Evolutionary conservation across 2,888 invertebrate species (phyloP).

Genomic region (Eupithecia centaureata): DNA sequence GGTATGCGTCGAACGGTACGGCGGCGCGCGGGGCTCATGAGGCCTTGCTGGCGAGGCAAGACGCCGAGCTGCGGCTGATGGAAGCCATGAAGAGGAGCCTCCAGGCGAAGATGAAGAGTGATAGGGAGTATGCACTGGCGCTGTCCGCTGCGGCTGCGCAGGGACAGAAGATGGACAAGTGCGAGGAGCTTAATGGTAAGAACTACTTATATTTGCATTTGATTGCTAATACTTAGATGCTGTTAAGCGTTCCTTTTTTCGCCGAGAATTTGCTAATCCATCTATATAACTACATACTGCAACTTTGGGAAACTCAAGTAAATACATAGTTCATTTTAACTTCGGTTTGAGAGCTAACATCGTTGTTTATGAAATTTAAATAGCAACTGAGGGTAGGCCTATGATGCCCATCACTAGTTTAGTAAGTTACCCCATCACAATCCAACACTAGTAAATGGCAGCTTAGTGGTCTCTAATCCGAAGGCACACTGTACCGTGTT

Average conservation of each 20-base stretch:
- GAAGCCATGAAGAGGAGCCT: slow-evolving; percentile 96
- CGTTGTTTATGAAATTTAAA: not conserved
- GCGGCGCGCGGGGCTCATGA: slow-evolving; percentile 96
- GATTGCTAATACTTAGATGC: too few species aligned
- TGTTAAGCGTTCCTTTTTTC: not conserved
- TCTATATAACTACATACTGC: not conserved
- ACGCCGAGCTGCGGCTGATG: slow-evolving; percentile 95
- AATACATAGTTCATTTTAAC: not conserved
- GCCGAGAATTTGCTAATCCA: not conserved
- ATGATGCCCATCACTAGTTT: not conserved
- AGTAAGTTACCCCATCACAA: too few species aligned
- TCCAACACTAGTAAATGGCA: too few species aligned
- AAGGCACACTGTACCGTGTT: too few species aligned
- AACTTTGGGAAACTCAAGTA: not conserved
- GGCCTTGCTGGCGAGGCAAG: slow-evolving; percentile 94
- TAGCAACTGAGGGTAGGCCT: not conserved
- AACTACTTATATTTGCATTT: not conserved
- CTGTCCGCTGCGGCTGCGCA: slow-evolving; percentile 91
- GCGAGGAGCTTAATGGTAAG: slow-evolving; percentile 88
- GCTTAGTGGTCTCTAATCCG: too few species aligned
- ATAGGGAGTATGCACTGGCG: slow-evolving; percentile 94
- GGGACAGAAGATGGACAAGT: slow-evolving; percentile 92
- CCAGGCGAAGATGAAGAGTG: slow-evolving; percentile 94
- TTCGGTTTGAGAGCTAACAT: not conserved
- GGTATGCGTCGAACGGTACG: slow-evolving; percentile 91